Conservation (phyloP, 2,888 invertebrate species). For the Agrochola circellaris region DNA sequence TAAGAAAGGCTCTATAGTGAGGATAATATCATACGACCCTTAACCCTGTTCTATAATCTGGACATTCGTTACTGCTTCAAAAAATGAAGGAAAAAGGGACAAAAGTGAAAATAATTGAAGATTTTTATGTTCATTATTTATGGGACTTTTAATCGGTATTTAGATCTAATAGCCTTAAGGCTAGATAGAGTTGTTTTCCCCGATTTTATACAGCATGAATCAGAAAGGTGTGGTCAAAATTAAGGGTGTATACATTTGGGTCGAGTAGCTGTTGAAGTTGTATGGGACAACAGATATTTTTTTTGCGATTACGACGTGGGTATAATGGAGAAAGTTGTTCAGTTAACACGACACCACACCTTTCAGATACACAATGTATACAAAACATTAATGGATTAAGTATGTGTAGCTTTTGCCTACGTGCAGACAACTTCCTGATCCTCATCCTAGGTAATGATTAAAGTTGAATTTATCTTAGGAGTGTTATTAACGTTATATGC, state of each 20-base stretch:
- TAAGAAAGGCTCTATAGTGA: constrained; percentile 31
- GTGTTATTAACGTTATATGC: neutral
- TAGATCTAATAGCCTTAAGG: constrained; percentile 11
- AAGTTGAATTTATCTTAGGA: neutral
- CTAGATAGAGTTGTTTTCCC: neutral
- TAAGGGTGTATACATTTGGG: no score
- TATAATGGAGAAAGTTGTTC: no score
- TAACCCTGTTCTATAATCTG: constrained; percentile 19
- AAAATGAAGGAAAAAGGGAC: constrained; percentile 22
- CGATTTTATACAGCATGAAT: neutral
- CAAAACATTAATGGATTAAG: no score
- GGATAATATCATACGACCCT: constrained; percentile 54
- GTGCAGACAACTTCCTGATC: neutral
- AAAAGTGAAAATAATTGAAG: constrained; percentile 25
- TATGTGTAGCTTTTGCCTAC: no score
- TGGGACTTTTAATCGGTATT: constrained; percentile 12
- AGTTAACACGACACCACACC: no score
- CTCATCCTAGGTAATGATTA: no score
- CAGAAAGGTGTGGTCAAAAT: no score
- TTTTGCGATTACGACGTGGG: no score
- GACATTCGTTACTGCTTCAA: constrained; percentile 18
- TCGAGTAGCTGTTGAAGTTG: no score
- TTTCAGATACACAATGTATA: no score
- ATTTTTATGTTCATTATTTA: constrained; percentile 31
- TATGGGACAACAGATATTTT: no score